A percentile compares a stretch with the other conserved stretches of the same genome.
Evolutionary conservation across 2,113 vertebrate genomes (phyloP).

Genomic region (Actenoides lindsayi): DNA sequence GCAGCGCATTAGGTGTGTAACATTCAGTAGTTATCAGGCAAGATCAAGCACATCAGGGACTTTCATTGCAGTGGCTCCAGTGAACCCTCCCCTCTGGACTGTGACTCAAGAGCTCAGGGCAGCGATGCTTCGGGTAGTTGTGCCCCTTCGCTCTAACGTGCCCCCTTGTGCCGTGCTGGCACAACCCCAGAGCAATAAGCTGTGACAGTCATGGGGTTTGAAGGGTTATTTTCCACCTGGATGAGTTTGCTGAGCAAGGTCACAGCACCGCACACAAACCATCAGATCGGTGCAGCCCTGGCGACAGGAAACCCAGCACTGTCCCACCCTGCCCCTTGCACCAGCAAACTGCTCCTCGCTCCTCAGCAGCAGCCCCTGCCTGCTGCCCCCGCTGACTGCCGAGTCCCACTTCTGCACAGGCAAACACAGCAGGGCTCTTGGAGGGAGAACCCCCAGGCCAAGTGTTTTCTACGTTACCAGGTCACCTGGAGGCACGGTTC

Average conservation of each 20-base stretch:
- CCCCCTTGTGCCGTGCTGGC: neutral
- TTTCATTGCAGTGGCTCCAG: neutral
- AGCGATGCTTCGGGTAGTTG: neutral
- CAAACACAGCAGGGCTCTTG: fast-evolving
- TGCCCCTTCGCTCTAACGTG: neutral
- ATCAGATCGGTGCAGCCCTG: fast-evolving
- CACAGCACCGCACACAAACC: neutral
- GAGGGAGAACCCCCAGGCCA: neutral
- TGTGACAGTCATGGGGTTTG: neutral
- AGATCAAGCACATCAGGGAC: neutral
- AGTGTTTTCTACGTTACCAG: neutral
- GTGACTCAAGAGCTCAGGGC: neutral
- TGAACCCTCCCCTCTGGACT: neutral
- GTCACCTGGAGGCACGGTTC: neutral
- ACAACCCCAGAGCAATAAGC: neutral
- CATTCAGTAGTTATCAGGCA: neutral
- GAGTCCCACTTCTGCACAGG: neutral
- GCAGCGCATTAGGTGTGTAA: neutral
- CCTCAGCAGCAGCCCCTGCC: neutral
- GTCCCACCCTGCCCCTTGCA: neutral
- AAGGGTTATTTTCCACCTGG: slow-evolving; percentile 1
- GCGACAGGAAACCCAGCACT: neutral
- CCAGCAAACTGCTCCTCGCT: fast-evolving
- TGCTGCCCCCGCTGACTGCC: neutral
- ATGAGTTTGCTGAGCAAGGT: neutral